A percentile compares a stretch with the other conserved stretches of the same genome.
These are phyloP conservation scores for Nyctereutes procyonoides DNA, from an alignment of 2,113 vertebrate species.

Conservation along the genomic window DNA sequence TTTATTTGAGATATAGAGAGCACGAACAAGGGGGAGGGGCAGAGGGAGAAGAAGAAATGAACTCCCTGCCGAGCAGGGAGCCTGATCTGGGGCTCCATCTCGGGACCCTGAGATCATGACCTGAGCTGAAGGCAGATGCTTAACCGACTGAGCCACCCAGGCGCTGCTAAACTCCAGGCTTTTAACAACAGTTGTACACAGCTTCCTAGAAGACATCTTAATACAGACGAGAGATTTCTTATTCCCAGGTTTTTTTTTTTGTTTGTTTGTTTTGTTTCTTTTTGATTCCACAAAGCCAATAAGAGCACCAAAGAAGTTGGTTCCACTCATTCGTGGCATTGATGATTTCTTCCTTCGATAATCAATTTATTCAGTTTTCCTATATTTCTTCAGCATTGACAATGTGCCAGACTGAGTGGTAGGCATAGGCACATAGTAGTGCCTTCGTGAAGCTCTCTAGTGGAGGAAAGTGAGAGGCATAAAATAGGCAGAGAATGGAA, in stretches of 20 bases:
- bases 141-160: too few relatives aligned
- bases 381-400: neutral
- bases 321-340: neutral
- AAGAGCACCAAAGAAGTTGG: neutral
- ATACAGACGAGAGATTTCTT: neutral
- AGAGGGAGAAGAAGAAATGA: too few relatives aligned
- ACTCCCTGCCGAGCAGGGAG: too few relatives aligned
- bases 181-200: rapidly evolving
- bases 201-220: neutral
- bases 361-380: neutral
- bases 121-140: too few relatives aligned
- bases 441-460: neutral
- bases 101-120: too few relatives aligned
- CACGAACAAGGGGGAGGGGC: too few relatives aligned
- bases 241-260: neutral
- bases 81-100: too few relatives aligned
- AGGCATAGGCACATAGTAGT: neutral
- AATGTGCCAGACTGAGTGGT: neutral
- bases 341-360: neutral
- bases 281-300: neutral
- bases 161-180: neutral
- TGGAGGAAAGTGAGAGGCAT: neutral
- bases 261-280: neutral
- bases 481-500: neutral
- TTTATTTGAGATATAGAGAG: too few relatives aligned